A percentile compares a stretch with the other conserved stretches of the same genome.
Evolutionary conservation across 2,888 invertebrate genomes (phyloP).

Genomic region (Drosophila cognata): DNA sequence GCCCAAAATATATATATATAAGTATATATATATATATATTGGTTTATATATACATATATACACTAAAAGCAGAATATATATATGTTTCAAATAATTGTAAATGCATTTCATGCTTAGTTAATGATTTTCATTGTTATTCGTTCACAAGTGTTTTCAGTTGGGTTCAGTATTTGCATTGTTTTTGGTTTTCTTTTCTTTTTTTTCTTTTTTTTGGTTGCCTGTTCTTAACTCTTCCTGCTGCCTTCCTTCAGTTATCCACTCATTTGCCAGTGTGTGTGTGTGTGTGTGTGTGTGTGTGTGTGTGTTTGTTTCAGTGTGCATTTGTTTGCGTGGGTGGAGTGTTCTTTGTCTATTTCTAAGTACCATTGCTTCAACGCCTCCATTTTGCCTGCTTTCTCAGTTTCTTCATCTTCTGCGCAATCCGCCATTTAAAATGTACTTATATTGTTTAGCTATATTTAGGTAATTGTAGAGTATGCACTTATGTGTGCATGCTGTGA

Average conservation of each 20-base stretch:
- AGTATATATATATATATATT: slow-evolving; percentile 30
- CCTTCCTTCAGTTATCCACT: background rate
- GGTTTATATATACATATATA: slow-evolving; percentile 31
- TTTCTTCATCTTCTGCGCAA: background rate
- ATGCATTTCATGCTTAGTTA: slow-evolving; percentile 78
- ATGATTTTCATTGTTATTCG: slow-evolving; percentile 64
- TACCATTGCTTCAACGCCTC: background rate
- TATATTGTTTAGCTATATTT: slow-evolving; percentile 56
- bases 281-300: background rate
- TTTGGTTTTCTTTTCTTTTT: background rate
- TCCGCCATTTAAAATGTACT: slow-evolving; percentile 35
- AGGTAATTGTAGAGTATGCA: slow-evolving; percentile 58
- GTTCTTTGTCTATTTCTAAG: slow-evolving; percentile 9
- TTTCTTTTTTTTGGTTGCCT: background rate
- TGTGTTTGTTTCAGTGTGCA: slow-evolving; percentile 1
- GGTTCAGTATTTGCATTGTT: slow-evolving; percentile 49
- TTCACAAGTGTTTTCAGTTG: slow-evolving; percentile 57
- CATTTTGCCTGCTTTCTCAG: background rate
- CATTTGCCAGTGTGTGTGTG: slow-evolving; percentile 9
- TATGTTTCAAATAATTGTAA: slow-evolving; percentile 56
- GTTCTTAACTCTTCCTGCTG: background rate
- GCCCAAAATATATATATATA: slow-evolving; percentile 30
- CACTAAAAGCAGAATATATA: slow-evolving; percentile 28
- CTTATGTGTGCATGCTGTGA: slow-evolving; percentile 48
- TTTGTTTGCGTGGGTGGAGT: slow-evolving; percentile 5